Conservation (phyloP, 2,797 vertebrate genomes). For the Rhinella marina region DNA sequence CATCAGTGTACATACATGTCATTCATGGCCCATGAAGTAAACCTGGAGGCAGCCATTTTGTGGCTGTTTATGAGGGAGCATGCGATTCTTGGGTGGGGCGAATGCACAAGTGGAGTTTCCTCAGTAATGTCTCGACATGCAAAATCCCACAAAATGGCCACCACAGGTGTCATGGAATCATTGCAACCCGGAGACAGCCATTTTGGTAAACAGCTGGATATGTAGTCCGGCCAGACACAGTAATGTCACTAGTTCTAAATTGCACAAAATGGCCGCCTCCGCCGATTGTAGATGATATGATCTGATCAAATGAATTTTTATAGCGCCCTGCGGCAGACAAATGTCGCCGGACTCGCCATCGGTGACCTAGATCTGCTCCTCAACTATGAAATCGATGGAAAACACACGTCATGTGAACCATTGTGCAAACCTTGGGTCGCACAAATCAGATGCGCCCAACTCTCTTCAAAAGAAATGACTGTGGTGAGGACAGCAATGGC, state of each 20-base stretch:
- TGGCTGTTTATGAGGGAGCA: background rate
- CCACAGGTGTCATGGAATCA: background rate
- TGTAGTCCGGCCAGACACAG: background rate
- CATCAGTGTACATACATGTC: slow-evolving; percentile 21
- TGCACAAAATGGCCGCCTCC: slow-evolving; percentile 16
- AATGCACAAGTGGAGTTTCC: background rate
- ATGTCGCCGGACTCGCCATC: background rate
- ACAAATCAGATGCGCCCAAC: background rate
- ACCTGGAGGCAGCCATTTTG: slow-evolving; percentile 14
- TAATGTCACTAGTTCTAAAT: no score
- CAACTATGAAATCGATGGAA: background rate
- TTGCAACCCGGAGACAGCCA: background rate
- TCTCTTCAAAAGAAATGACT: background rate
- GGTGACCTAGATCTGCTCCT: background rate
- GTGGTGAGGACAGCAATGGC: background rate
- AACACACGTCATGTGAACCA: background rate
- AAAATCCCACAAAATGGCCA: background rate
- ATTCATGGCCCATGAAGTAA: background rate
- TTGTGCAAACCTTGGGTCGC: background rate
- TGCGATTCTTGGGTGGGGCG: background rate
- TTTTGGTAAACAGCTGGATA: background rate
- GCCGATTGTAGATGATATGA: background rate
- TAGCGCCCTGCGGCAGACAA: background rate
- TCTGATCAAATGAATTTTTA: background rate
- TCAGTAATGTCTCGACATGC: background rate